Evolutionary conservation across 2,113 vertebrate genomes (phyloP).

Genomic region (Meleagris gallopavo): DNA sequence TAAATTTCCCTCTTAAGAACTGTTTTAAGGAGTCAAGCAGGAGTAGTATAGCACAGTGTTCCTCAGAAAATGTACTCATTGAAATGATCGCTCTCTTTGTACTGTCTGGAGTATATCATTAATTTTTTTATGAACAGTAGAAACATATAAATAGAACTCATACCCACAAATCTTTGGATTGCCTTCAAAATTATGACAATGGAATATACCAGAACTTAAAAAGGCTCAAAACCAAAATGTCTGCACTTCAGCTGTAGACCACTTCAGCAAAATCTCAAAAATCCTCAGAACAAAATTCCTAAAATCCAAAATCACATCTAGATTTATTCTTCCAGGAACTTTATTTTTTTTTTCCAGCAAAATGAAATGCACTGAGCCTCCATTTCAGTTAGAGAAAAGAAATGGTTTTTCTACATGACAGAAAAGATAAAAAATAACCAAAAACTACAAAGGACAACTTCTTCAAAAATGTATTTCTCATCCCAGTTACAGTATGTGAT

Average conservation of each 20-base stretch:
- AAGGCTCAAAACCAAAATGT: neutral
- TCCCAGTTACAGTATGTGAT: neutral
- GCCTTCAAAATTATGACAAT: neutral
- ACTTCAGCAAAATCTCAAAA: neutral
- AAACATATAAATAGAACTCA: neutral
- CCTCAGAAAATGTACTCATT: neutral
- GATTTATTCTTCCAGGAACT: neutral
- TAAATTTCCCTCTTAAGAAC: conserved; percentile 21
- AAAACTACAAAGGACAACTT: neutral
- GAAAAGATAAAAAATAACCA: neutral
- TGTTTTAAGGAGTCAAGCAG: neutral
- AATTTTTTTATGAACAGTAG: neutral
- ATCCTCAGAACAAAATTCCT: neutral
- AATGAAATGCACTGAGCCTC: neutral
- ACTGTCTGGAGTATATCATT: neutral
- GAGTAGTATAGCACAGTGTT: neutral
- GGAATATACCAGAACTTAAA: neutral
- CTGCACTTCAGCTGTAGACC: neutral
- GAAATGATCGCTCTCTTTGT: neutral
- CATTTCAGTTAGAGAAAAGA: neutral
- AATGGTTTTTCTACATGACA: neutral
- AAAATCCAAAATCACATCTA: neutral
- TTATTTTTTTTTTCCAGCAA: neutral
- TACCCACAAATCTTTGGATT: neutral
- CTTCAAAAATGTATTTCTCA: neutral